Conservation (phyloP, 2,113 vertebrate species). For the Trogon surrucura region DNA sequence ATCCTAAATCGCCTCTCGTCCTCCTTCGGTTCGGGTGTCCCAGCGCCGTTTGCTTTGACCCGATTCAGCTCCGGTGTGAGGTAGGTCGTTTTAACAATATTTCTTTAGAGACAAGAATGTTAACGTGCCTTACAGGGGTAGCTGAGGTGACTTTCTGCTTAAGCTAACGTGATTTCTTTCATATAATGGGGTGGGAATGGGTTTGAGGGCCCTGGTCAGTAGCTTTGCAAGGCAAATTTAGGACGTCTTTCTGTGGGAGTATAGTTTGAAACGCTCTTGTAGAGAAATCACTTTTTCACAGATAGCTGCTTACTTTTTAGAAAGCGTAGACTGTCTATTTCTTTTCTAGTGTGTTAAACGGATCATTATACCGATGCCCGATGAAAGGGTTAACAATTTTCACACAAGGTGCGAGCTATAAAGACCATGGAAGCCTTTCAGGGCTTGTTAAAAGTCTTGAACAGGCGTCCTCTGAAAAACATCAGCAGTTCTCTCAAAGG, state of each 20-base stretch:
- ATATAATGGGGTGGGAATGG: neutral
- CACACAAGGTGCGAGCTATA: neutral
- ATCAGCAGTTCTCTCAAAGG: neutral
- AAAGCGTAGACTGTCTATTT: neutral
- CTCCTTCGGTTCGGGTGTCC: too few relatives aligned
- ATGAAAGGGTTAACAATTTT: neutral
- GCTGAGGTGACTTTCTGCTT: neutral
- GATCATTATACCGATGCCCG: neutral
- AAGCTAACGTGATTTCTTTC: neutral
- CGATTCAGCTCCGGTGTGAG: neutral
- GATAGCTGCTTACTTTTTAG: neutral
- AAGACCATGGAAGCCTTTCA: neutral
- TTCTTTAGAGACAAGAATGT: neutral
- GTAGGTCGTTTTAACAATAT: neutral
- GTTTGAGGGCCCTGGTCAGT: neutral
- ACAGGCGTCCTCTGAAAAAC: neutral
- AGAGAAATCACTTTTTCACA: neutral
- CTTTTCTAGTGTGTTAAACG: neutral
- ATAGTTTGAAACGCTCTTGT: neutral
- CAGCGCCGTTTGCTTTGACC: neutral
- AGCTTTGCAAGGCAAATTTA: neutral
- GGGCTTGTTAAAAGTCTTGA: neutral
- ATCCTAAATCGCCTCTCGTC: neutral
- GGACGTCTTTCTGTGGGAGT: neutral
- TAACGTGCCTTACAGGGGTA: neutral